Evolutionary conservation across 2,888 invertebrate genomes (phyloP).

Genomic region (Perizoma affinitatum): DNA sequence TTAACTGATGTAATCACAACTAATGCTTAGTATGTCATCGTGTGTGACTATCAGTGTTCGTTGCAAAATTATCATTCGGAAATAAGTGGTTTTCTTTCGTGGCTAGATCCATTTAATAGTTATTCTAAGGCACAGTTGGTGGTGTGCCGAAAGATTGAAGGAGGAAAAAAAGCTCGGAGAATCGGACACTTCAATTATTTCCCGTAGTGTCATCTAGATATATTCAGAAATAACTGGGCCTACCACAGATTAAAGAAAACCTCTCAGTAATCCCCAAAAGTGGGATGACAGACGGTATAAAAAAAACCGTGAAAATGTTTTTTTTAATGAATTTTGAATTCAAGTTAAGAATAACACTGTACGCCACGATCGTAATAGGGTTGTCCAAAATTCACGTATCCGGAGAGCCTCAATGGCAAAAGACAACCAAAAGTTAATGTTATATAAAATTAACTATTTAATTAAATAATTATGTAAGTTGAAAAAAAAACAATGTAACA

Average conservation of each 20-base stretch:
- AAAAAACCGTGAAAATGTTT: not conserved
- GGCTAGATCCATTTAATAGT: no score
- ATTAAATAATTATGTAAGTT: conserved; percentile 77
- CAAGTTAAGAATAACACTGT: conserved; percentile 44
- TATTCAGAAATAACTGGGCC: no score
- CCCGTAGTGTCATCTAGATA: no score
- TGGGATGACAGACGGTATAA: not conserved
- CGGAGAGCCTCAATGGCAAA: conserved; percentile 76
- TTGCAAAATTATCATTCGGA: no score
- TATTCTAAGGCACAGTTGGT: no score
- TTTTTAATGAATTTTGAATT: conserved; percentile 8
- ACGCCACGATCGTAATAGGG: conserved; percentile 59
- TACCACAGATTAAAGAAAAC: no score
- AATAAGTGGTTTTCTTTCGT: no score
- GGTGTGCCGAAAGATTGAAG: no score
- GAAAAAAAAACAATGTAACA: conserved; percentile 80
- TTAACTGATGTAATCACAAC: conserved; percentile 79
- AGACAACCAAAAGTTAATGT: conserved; percentile 84
- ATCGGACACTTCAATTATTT: no score
- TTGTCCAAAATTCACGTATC: conserved; percentile 74
- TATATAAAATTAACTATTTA: conserved; percentile 82
- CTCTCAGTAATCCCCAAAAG: no score
- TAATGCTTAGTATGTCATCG: conserved; percentile 44
- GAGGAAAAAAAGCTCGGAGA: no score
- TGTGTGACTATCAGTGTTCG: conserved; percentile 38